Evolutionary conservation across 2,797 vertebrate genomes (phyloP).

Genomic region (Sebastolobus alascanus): DNA sequence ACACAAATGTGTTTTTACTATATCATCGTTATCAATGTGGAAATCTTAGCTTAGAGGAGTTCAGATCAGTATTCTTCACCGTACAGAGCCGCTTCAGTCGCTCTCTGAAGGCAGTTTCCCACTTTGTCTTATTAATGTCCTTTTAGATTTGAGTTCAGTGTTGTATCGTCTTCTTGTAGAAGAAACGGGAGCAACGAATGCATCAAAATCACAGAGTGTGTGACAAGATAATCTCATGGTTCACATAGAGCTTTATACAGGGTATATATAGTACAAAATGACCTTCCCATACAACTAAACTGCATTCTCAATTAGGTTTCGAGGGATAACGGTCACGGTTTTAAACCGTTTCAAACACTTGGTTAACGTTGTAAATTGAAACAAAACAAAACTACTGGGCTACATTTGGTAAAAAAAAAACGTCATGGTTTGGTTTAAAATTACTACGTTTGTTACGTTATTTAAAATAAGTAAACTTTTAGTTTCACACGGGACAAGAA

Average conservation of each 20-base stretch:
- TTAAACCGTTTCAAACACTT: no score
- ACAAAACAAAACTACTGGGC: no score
- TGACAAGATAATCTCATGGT: conserved; percentile 11
- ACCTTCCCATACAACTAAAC: no score
- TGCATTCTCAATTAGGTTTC: no score
- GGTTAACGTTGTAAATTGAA: no score
- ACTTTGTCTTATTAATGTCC: conserved; percentile 21
- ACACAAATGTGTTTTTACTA: conserved; percentile 78
- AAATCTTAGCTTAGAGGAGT: conserved; percentile 60
- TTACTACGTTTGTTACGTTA: no score
- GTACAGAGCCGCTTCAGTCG: conserved; percentile 14
- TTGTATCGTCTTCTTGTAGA: background rate
- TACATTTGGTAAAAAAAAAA: no score
- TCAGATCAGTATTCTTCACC: conserved; percentile 59
- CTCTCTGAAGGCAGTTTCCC: conserved; percentile 52
- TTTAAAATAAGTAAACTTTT: no score
- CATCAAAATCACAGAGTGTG: background rate
- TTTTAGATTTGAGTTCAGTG: background rate
- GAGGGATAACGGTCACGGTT: no score
- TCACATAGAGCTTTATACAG: background rate
- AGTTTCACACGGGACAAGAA: no score
- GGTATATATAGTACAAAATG: no score
- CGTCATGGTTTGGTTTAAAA: no score
- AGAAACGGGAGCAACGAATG: background rate
- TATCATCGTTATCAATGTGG: conserved; percentile 66